Base-by-base conservation (phyloP, 2,113 vertebrate genomes). In the Dipodomys spectabilis region DNA sequence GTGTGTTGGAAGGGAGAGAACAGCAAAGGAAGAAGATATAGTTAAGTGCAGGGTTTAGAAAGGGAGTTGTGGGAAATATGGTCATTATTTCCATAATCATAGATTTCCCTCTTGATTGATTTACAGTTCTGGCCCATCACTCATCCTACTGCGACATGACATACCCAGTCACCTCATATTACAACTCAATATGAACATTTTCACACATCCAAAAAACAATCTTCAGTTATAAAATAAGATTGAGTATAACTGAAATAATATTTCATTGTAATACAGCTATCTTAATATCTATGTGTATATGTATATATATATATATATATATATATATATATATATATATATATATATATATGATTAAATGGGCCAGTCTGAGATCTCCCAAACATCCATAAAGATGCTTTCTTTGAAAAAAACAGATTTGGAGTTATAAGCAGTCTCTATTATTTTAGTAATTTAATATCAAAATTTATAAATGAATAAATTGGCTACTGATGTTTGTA, bases 331-430 rank as follows among this genome's bases (percentile, higher is more conserved):
- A 15, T 12, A 57, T 49, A 57, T 57, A 57, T 12, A 15, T 12
- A 57, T 57, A 57, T 7, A 57, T 57, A 57, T 12, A 57, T 18
- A 53, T 16, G 64, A 77, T 75, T 91, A 64, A 7, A 19, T 75
- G 27, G 16, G 12, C 23, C 73, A 62, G n/a, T 32, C 49, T 90
- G 68, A 28, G 7, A 65, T 79, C 57, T 82, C 32, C 77, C 45
- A 77, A n/a, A 9, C 62, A 39, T 67, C 83, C 75, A 20, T 57
- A 35, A 81, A 93, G 45, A 6, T 85, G 16, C 60, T 90, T 39
- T 86, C 18, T 78, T 15, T 25, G 7, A 39, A 87, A 82, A 83
- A 91, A 92, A 65, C 22, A 53, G 62, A 64, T 81, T 94, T 49
- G 71, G 62, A 44, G 27, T 39, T 78, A 78, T 3, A 78, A 60